Evolutionary conservation across 2,888 invertebrate genomes (phyloP), one percentile per base, ranked within the genome.

Genomic region (Zelleria hepariella): DNA sequence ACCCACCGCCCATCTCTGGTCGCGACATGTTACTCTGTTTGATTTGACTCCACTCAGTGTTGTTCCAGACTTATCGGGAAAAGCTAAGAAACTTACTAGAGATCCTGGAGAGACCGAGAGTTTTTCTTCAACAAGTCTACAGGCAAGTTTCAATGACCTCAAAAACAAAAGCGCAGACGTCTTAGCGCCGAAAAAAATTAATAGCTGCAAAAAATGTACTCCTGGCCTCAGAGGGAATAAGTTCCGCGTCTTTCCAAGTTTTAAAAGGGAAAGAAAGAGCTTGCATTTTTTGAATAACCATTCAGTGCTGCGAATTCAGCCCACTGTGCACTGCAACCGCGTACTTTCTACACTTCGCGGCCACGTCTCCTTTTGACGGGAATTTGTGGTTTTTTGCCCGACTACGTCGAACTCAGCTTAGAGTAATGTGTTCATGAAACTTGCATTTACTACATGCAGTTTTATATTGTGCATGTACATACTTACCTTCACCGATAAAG

Each of bases 211-310:
- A 73, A 74, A 72, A 74, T 75, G 72, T 59, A 64, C 62, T 42
- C 4, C 32, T 10, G 67, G 70, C 85, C 85, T 86, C 80, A 76
- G 80, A 76, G 80, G 83, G 69, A 78, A 82, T 77, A 83, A 80
- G 80, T 71, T 77, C 70, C 70, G 69, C 80, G 79, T 84, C 84
- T 84, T 85, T 83, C 75, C 77, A 69, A 80, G 79, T 77, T 78
- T 80, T 81, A 82, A 82, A 84, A 78, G 81, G 78, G 78, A 81
- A 77, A 81, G 79, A 81, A 82, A 81, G 74, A 73, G 74, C 77
- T 72, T 75, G 80, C 79, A 81, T 81, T 87, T 86, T 82, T 83
- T 86, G 87, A 88, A 88, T 86, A 78, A 81, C 73, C 75, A 82
- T 86, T 86, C 86, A 82, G 76, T 76, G 75, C 71, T 74, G 77